A percentile compares a stretch with the other conserved stretches of the same genome.
Conservation (phyloP, 2,797 vertebrate species). For the Malacoraja senta region DNA sequence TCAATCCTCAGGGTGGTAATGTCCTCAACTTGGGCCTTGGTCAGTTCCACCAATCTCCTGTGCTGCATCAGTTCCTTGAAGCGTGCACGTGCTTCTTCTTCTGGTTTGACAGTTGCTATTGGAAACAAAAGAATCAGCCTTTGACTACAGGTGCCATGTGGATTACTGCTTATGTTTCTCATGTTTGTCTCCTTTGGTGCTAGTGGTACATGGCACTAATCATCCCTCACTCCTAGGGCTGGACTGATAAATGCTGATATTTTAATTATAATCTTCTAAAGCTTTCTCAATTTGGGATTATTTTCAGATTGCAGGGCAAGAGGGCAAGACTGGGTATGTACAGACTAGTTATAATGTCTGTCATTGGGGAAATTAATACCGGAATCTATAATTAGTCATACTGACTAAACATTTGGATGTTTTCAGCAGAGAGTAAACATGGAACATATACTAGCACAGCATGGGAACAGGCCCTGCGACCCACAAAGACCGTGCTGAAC, state of each 20-base stretch:
- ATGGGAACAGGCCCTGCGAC: background rate
- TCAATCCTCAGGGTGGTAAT: slow-evolving; percentile 61
- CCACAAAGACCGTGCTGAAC: no score
- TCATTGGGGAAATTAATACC: no score
- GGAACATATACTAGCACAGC: background rate
- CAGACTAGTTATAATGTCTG: no score
- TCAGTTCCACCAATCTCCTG: slow-evolving; percentile 58
- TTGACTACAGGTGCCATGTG: background rate
- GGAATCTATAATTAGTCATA: no score
- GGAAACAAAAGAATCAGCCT: background rate
- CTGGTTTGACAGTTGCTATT: slow-evolving; percentile 38
- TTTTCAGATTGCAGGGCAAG: no score
- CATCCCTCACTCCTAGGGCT: background rate
- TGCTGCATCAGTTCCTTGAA: slow-evolving; percentile 66
- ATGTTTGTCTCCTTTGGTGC: background rate
- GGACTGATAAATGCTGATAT: background rate
- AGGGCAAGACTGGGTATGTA: no score
- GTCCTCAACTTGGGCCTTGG: slow-evolving; percentile 62
- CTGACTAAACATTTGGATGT: no score
- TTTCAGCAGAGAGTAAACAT: background rate
- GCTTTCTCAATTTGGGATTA: no score
- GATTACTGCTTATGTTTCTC: background rate
- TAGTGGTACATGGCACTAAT: no score
- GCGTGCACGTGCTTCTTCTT: slow-evolving; percentile 52
- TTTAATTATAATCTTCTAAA: background rate